Conservation (phyloP, 2,888 invertebrate species). For the Oligia fasciuncula region DNA sequence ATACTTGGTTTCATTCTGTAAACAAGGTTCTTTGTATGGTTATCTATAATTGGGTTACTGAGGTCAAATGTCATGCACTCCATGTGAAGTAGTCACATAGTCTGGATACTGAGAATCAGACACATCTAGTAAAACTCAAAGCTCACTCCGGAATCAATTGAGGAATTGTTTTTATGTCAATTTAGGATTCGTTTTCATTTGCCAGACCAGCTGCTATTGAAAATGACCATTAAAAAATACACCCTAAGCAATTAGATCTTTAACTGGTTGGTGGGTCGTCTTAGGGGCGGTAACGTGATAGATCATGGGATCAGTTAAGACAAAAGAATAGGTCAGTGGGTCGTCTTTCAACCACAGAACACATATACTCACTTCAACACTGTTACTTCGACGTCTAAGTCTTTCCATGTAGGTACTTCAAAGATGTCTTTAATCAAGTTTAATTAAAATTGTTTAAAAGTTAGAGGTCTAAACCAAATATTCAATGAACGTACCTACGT, state of each 20-base stretch:
- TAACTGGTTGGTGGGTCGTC: not conserved
- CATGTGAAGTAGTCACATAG: not conserved
- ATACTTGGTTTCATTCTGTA: constrained; percentile 60
- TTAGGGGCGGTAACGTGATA: not conserved
- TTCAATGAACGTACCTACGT: no score
- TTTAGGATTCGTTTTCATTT: not conserved
- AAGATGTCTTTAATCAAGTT: not conserved
- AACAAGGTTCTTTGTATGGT: not conserved
- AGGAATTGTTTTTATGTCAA: not conserved
- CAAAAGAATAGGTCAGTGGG: no score
- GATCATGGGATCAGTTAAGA: not conserved
- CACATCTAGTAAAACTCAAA: not conserved
- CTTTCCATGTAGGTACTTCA: not conserved
- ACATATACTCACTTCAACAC: not conserved
- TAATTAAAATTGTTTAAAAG: not conserved
- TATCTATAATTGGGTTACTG: not conserved
- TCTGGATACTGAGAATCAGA: not conserved
- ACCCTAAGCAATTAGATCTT: not conserved
- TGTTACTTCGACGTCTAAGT: not conserved
- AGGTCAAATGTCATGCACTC: not conserved
- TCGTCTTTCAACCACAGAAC: no score
- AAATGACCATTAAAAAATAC: not conserved
- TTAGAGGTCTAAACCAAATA: not conserved
- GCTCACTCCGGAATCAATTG: not conserved
- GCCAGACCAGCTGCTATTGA: not conserved